Evolutionary conservation across 2,888 invertebrate genomes (phyloP), one percentile per base, ranked within the genome.

Genomic region (Monoplex corrugatus): DNA sequence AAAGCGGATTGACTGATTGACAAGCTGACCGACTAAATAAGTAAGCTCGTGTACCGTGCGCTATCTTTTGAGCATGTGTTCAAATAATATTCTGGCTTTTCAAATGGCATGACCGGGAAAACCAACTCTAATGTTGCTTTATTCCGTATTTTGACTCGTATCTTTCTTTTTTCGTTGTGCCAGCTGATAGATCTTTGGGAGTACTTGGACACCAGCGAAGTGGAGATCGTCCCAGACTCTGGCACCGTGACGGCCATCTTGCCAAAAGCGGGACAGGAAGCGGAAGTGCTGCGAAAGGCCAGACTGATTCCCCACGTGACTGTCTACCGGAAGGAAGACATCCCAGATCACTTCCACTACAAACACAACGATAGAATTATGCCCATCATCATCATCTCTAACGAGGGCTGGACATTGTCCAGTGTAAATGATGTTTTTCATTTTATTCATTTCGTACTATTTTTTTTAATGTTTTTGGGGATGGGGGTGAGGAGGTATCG

Each of bases 341-440:
- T 91, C 23, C 92, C 97, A 0, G 95, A 96, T 8, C 92, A 93
- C 40, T 98, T 97, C 97, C 97, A 97, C 94, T 97, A 97, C 92
- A 96, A 96, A 87, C 96, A 97, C 91, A 97, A 97, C 93, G 93
- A 96, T 19, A 96, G 98, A 86, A 96, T 97, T 28, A 97, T 97
- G 40, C 97, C 97, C 0, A 97, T 98, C 90, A 96, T 97, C 86
- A 96, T 97, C 0, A 96, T 97, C 45, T 97, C 97, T 0, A 97
- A 97, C 91, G 96, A 97, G 45, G 97, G 97, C 28, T 97, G 97
- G 95, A 97, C 89, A 10, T 91, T 95, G 44, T 91, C 91, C 19
- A 90, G 84, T 91, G 94, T 94, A 89, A 90, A 92, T 89, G 13
- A n/a, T n/a, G 35, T 1, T 84, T 23, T 32, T 19, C 13, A n/a